A percentile compares a stretch with the other conserved stretches of the same genome.
phyloP scores from a whole-genome alignment of 2,113 vertebrate genomes.

The Psettodes erumei region DNA sequence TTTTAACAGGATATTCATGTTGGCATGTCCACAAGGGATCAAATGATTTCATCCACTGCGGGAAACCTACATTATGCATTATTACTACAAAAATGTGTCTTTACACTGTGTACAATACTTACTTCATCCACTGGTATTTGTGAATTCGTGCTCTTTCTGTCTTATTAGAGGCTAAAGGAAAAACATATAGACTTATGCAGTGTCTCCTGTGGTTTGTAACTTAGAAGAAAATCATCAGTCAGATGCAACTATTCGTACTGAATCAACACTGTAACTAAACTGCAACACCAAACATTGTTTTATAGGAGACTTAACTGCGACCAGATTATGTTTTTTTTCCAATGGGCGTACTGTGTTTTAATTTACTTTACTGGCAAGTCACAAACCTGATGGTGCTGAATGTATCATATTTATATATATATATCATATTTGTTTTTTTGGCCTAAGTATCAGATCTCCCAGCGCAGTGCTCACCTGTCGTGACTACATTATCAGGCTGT shows the following conservation, averaged over 20 bases:
- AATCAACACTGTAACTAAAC: too few species aligned
- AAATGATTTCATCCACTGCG: too few species aligned
- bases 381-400: not conserved
- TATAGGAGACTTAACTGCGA: not conserved
- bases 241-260: too few species aligned
- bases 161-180: not conserved
- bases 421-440: too few species aligned
- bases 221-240: too few species aligned
- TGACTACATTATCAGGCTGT: too few species aligned
- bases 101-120: not conserved
- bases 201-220: too few species aligned
- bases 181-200: too few species aligned
- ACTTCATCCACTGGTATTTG: not conserved
- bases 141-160: not conserved
- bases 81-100: not conserved
- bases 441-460: too few species aligned
- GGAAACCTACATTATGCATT: not conserved
- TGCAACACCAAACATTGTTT: not conserved
- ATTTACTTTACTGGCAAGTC: not conserved
- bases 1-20: constrained; percentile 10
- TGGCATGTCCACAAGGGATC: not conserved
- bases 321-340: not conserved
- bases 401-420: too few species aligned
- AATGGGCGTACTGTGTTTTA: not conserved
- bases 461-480: too few species aligned